These are phyloP conservation scores for Premnoplex brunnescens DNA, from an alignment of 2,797 vertebrate genomes.

Conservation along the genomic window DNA sequence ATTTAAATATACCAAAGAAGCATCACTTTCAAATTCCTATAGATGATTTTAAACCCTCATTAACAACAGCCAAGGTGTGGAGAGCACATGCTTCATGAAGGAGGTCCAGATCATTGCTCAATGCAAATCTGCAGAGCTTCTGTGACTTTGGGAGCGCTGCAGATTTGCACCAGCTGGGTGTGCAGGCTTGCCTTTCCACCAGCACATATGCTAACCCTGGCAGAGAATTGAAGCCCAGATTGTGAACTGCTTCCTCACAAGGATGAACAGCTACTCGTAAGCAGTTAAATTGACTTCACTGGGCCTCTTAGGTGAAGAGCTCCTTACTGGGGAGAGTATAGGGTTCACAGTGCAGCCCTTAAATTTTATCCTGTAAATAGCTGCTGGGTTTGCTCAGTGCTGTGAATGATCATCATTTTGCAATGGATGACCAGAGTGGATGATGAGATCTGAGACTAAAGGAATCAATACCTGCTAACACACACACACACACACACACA, in stretches of 20 bases:
- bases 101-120: neutral
- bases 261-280: neutral
- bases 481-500: too few species aligned
- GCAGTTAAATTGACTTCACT: neutral
- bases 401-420: conserved; percentile 35
- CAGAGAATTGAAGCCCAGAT: conserved; percentile 19
- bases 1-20: neutral
- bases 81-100: neutral
- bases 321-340: neutral
- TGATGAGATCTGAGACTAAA: conserved; percentile 40
- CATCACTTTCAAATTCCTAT: neutral
- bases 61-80: neutral
- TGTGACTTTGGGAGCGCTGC: neutral
- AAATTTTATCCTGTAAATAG: conserved; percentile 20
- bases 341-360: neutral
- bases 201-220: conserved; percentile 44
- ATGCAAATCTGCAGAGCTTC: neutral
- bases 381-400: conserved; percentile 27
- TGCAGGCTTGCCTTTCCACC: neutral
- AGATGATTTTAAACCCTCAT: neutral
- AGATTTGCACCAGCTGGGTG: conserved; percentile 11
- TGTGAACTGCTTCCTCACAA: conserved; percentile 24
- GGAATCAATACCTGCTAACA: conserved; percentile 31
- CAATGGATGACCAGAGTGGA: conserved; percentile 17
- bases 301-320: neutral